Evolutionary conservation across 2,797 vertebrate species (phyloP).

Genomic region (Lagocephalus sceleratus): DNA sequence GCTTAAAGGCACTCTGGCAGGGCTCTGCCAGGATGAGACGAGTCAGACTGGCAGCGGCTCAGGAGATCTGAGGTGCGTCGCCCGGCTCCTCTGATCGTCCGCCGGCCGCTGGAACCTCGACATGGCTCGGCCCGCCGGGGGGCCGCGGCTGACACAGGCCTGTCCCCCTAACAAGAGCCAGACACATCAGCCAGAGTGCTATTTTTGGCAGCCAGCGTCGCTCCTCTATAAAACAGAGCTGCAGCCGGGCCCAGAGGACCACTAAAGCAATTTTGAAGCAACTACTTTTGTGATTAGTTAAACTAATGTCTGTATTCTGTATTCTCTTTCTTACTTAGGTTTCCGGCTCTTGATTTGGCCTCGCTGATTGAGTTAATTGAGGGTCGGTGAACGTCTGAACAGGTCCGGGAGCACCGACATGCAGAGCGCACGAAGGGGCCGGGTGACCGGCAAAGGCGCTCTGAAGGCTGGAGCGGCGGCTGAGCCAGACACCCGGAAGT

Average conservation of each 20-base stretch:
- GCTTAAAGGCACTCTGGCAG: conserved; percentile 19
- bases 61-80: conserved; percentile 63
- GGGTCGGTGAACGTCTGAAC: conserved; percentile 32
- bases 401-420: conserved; percentile 13
- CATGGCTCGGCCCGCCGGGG: conserved; percentile 46
- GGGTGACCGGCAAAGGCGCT: conserved; percentile 2
- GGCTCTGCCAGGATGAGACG: conserved; percentile 42
- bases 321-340: conserved; percentile 56
- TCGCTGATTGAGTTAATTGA: conserved; percentile 52
- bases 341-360: conserved; percentile 53
- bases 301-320: conserved; percentile 65
- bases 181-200: conserved; percentile 68
- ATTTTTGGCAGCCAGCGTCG: conserved; percentile 65
- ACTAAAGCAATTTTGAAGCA: conserved; percentile 42
- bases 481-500: too few species aligned
- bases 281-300: conserved; percentile 58
- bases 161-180: conserved; percentile 74
- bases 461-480: too few species aligned
- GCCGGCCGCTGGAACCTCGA: conserved; percentile 47
- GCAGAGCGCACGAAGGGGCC: conserved; percentile 1
- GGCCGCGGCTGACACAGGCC: conserved; percentile 59
- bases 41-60: conserved; percentile 56
- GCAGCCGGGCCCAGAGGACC: conserved; percentile 48
- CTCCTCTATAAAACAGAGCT: conserved; percentile 60
- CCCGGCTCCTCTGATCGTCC: conserved; percentile 29